Percentiles rank a stretch among this genome's conserved stretches.
Conservation (phyloP, 2,113 vertebrate species). For the Amblyopsis rosae region DNA sequence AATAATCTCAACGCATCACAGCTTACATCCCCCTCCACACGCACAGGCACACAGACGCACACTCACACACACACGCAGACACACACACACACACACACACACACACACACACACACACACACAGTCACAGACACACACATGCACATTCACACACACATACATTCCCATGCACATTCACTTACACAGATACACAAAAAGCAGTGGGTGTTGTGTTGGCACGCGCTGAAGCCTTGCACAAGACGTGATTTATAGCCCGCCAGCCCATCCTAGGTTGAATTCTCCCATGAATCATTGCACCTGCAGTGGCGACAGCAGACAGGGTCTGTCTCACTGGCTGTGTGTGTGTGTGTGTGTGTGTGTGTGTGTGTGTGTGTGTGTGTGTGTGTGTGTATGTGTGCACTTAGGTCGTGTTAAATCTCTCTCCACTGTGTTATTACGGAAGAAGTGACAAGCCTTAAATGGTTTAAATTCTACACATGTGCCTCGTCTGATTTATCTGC, state of each 20-base stretch:
- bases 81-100: slow-evolving; percentile 12
- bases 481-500: slow-evolving; percentile 2
- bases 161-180: slow-evolving; percentile 30
- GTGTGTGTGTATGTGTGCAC: slow-evolving; percentile 30
- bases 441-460: too few relatives aligned
- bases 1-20: slow-evolving; percentile 39
- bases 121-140: slow-evolving; percentile 13
- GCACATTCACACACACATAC: background rate
- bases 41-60: background rate
- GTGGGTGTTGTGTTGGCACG: slow-evolving; percentile 28
- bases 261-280: slow-evolving; percentile 66
- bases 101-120: slow-evolving; percentile 14
- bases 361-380: slow-evolving; percentile 33
- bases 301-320: slow-evolving; percentile 51
- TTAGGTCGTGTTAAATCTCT: background rate
- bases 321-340: slow-evolving; percentile 36
- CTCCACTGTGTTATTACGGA: background rate
- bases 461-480: background rate
- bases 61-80: slow-evolving; percentile 16
- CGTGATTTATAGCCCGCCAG: slow-evolving; percentile 64
- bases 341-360: slow-evolving; percentile 38
- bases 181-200: slow-evolving; percentile 3
- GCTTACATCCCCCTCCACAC: background rate
- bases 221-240: slow-evolving; percentile 53
- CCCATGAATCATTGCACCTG: slow-evolving; percentile 71